Percentiles rank a stretch among this genome's conserved stretches.
Evolutionary conservation across 2,888 invertebrate genomes (phyloP).

Genomic region (Lithophane semibrunnea): DNA sequence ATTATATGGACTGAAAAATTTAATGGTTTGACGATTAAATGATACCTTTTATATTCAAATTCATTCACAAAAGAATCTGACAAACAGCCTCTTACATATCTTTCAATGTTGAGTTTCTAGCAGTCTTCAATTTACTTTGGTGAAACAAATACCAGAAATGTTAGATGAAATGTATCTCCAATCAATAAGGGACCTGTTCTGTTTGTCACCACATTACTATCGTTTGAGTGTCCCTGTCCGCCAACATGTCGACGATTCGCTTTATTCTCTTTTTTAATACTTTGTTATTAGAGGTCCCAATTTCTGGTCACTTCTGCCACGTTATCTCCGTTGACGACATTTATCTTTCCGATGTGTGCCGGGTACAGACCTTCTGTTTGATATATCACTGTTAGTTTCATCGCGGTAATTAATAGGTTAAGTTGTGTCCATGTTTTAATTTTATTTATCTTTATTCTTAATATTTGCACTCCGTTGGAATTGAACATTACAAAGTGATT

Average conservation of each 20-base stretch:
- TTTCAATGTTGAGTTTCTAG: constrained; percentile 7
- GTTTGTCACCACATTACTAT: constrained; percentile 19
- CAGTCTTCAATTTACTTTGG: constrained; percentile 3
- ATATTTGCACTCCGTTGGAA: constrained; percentile 2
- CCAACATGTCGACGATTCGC: constrained; percentile 21
- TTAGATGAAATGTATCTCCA: constrained; percentile 28
- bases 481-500: constrained; percentile 7
- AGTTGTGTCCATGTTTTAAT: constrained; percentile 43
- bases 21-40: no score
- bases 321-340: constrained; percentile 81
- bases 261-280: constrained; percentile 36
- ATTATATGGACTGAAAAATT: no score
- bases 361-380: constrained; percentile 75
- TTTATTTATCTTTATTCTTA: constrained; percentile 17
- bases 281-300: constrained; percentile 63
- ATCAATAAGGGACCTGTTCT: constrained; percentile 39
- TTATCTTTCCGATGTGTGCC: constrained; percentile 80
- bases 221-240: constrained; percentile 8
- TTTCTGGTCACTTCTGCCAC: constrained; percentile 60
- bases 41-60: background rate
- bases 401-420: constrained; percentile 49
- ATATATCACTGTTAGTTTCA: constrained; percentile 60
- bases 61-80: background rate
- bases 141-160: constrained; percentile 7
- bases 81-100: background rate